These are phyloP conservation scores for Temnothorax unifasciatus DNA, from an alignment of 2,888 invertebrate genomes.

Conservation along the genomic window DNA sequence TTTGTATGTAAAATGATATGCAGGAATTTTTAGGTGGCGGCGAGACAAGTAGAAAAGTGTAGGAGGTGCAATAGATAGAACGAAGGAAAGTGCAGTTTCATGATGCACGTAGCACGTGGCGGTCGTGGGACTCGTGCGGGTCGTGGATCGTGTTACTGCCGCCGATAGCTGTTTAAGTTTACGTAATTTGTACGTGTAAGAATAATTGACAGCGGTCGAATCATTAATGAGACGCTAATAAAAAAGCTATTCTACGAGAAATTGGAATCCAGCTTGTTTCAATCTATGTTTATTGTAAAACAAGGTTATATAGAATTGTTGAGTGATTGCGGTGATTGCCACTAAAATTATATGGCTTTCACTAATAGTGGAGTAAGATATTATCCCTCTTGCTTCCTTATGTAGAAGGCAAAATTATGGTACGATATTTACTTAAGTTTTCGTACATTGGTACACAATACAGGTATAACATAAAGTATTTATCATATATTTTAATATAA, in stretches of 20 bases:
- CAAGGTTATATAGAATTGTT: background rate
- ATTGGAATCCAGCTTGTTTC: background rate
- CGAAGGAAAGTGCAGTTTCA: background rate
- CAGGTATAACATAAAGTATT: conserved; percentile 87
- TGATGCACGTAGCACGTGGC: background rate
- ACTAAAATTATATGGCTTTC: background rate
- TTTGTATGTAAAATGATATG: too few species aligned
- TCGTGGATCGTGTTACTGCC: background rate
- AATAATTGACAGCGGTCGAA: background rate
- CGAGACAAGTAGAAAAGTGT: background rate
- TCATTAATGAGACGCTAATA: background rate
- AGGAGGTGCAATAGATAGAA: background rate
- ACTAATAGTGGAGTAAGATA: background rate
- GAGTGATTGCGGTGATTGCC: background rate
- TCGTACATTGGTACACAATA: conserved; percentile 93
- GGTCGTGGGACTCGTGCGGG: too few species aligned
- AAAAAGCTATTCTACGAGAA: background rate
- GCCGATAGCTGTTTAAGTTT: background rate
- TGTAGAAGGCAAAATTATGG: conserved; percentile 84
- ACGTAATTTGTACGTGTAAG: background rate
- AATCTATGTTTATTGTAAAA: background rate
- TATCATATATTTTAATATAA: background rate
- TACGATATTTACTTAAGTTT: conserved; percentile 91
- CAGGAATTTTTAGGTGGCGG: background rate
- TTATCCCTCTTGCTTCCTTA: background rate